phyloP scores from a whole-genome alignment of 1,140 invertebrate genomes.

The Cydia fagiglandana region DNA sequence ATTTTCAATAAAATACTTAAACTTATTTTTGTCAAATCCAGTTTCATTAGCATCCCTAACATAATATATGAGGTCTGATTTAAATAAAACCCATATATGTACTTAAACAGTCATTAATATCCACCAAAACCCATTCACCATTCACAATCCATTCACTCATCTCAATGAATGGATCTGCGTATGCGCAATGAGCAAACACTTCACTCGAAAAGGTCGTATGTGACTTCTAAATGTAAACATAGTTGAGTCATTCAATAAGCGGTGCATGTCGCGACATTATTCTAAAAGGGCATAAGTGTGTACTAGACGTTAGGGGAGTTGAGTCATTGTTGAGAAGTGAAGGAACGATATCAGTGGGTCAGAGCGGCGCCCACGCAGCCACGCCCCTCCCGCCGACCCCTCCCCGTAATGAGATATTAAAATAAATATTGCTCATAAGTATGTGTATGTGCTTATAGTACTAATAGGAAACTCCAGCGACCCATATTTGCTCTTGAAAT shows the following conservation, averaged over 20 bases:
- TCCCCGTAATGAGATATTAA: not conserved
- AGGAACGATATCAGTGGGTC: conserved; percentile 46
- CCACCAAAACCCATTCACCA: not conserved
- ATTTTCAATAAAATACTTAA: not conserved
- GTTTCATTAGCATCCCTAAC: not conserved
- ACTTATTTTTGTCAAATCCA: not conserved
- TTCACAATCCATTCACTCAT: conserved; percentile 6
- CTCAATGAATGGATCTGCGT: conserved; percentile 4
- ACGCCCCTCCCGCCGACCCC: conserved; percentile 45
- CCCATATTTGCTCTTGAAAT: no score
- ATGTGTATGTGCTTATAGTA: no score
- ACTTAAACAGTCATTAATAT: not conserved
- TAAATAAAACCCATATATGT: not conserved
- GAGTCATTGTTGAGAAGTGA: not conserved
- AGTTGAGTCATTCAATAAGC: not conserved
- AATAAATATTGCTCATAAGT: not conserved
- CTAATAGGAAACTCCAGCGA: no score
- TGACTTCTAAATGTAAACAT: not conserved
- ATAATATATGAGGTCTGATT: not conserved
- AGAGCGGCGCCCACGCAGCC: conserved; percentile 50
- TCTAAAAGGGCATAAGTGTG: not conserved
- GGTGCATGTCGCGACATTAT: not conserved
- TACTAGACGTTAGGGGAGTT: not conserved
- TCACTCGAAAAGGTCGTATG: not conserved
- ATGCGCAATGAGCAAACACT: conserved; percentile 3